Base-by-base conservation (phyloP, 1,140 invertebrate genomes). In the Trypoxylus dichotomus region DNA sequence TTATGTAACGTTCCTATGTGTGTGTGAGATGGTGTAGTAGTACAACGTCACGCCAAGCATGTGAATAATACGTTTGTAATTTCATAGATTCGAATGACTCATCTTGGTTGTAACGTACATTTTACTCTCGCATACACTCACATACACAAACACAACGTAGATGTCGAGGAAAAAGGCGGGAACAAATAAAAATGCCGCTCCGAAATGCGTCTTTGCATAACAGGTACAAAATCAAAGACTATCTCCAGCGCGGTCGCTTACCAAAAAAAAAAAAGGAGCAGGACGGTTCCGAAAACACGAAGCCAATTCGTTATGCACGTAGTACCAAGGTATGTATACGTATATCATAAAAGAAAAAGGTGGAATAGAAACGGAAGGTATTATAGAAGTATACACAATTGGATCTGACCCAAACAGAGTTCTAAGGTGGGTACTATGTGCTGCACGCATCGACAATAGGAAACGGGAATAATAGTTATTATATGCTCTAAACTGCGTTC, bases 31-130 rank as follows among this genome's bases (percentile, higher is more conserved):
- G 32, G 32, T 37, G 32, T 15, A 15, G 19, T 54, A 54, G 47
- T 54, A 54, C 47, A 54, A 54, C 47, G n/a, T 1, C 47, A 54
- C 19, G 19, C 47, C 47, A 54, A 54, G 19, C 47, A 15, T n/a
- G 47, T 54, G 47, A 54, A 54, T 54, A 54, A 54, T 54, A 19
- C 47, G 47, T 54, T 54, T 54, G 47, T 54, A 54, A 54, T 54
- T 54, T 54, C 32, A 54, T 54, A 54, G 47, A 54, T 54, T 54
- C 19, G 13, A 5, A 54, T 54, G 47, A 54, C 47, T 54, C 47
- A 54, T 54, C 47, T 54, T 54, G 6, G 47, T 54, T 54, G 47
- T 54, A 54, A 54, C 47, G 47, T 54, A 54, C 19, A n/a, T 54
- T 54, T 19, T 54, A 19, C 47, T 54, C 47, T 54, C 15, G 15